Percentiles rank a stretch among this genome's conserved stretches.
Evolutionary conservation across 1,140 invertebrate species (phyloP).

Genomic region (Vanessa atalanta): DNA sequence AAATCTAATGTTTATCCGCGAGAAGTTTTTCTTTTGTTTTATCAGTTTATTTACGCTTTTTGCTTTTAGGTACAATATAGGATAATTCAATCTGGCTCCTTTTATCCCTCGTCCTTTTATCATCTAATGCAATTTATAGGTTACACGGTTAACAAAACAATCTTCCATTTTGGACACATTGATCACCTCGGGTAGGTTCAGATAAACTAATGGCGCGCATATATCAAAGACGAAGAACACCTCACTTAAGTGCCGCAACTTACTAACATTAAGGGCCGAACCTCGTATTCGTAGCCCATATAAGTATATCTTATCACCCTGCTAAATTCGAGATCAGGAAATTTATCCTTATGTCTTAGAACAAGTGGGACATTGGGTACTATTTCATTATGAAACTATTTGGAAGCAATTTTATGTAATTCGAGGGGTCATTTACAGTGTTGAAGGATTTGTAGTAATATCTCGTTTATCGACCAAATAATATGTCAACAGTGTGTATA

Average conservation of each 20-base stretch:
- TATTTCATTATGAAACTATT: slow-evolving; percentile 21
- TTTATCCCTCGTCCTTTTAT: too few species aligned
- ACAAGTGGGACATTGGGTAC: slow-evolving; percentile 1
- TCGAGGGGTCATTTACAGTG: background rate
- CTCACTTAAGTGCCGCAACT: slow-evolving; percentile 4
- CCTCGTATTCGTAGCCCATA: background rate
- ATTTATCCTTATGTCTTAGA: background rate
- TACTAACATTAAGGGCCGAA: slow-evolving; percentile 5
- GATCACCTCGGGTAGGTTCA: slow-evolving; percentile 11
- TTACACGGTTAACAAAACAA: slow-evolving; percentile 9
- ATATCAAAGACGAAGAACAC: slow-evolving; percentile 26
- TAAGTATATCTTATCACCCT: slow-evolving; percentile 6
- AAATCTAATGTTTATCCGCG: too few species aligned
- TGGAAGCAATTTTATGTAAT: slow-evolving; percentile 21
- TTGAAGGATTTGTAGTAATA: background rate
- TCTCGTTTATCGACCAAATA: background rate
- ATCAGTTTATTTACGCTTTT: too few species aligned
- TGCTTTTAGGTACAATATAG: too few species aligned
- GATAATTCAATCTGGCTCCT: too few species aligned
- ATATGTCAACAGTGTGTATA: background rate
- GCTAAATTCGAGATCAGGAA: background rate
- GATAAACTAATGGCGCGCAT: slow-evolving; percentile 15
- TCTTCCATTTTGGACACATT: background rate
- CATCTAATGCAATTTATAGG: background rate
- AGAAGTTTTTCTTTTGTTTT: too few species aligned